Evolutionary conservation across 2,797 vertebrate genomes (phyloP), one percentile per base, ranked within the genome.

Genomic region (Odontamblyopus rebecca): DNA sequence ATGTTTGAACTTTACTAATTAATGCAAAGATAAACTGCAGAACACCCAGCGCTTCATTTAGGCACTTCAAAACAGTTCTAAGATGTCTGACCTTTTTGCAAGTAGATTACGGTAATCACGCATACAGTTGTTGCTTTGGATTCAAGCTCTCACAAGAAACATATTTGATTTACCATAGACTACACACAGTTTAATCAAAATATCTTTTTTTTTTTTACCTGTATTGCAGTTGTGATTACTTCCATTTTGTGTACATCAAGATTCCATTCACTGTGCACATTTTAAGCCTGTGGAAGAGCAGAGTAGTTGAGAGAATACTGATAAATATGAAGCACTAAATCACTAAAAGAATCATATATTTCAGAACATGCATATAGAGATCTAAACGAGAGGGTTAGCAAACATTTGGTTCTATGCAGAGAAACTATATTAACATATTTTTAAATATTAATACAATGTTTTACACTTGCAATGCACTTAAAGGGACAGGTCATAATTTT

Each of bases 41-140:
- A 50, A 50, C 29, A 30, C 32, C 38, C 44, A 44, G 16, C 23
- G 29, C 23, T 56, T 44, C 48, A 26, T 19, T 67, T 61, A 27
- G 61, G 54, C 16, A 27, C 16, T 13, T 75, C 50, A 48, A 38
- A 61, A 61, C 5, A 6, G 32, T 8, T 5, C 35, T 29, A 59
- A 62, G n/a, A n/a, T 54, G 50, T 62, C 26, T 7, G 27, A 51
- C 11, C 54, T 44, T 59, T 26, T 73, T 38, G 50, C n/a, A 30
- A 27, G 23, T 41, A 57, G 29, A 74, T 53, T 54, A 62, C 19
- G 67, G 71, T 76, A 29, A 71, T 75, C 70, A 70, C 59, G 61
- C 27, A 4, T 32, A 57, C 32, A 64, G 13, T 30, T 59, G 30
- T 5, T 5, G 35, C 29, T 61, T 27, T 32, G 71, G 62, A 66